Conservation (phyloP, 2,113 vertebrate genomes). For the Calyptommatus sinebrachiatus region DNA sequence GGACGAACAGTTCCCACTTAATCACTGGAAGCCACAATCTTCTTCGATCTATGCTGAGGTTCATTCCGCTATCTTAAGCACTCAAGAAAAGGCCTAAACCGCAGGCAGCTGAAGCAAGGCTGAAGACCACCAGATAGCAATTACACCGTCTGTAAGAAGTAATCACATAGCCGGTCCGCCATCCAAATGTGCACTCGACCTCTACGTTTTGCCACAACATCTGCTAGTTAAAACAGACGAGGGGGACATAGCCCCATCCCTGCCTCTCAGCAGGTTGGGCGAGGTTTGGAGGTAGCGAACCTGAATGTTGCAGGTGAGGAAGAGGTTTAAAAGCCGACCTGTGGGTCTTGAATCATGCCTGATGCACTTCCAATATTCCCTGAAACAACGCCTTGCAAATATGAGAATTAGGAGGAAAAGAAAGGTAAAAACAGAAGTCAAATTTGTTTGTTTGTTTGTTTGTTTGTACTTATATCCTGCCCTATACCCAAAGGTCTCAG, state of each 20-base stretch:
- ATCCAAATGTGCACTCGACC: neutral
- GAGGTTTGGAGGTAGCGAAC: too few species aligned
- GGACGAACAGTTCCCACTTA: neutral
- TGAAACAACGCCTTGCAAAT: too few species aligned
- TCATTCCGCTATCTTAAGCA: neutral
- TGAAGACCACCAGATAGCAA: neutral
- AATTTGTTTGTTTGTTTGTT: too few species aligned
- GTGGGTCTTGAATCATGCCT: too few species aligned
- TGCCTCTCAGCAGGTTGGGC: too few species aligned
- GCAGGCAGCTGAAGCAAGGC: neutral
- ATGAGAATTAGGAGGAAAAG: too few species aligned
- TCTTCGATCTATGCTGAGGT: neutral
- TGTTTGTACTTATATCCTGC: too few species aligned
- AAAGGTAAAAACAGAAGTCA: too few species aligned
- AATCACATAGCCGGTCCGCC: neutral
- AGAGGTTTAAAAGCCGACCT: too few species aligned
- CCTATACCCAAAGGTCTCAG: too few species aligned
- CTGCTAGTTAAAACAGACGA: rapidly evolving
- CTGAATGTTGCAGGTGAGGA: too few species aligned
- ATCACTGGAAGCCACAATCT: neutral
- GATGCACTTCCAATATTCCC: too few species aligned
- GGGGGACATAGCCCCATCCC: neutral
- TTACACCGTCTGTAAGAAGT: neutral
- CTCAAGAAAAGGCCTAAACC: neutral
- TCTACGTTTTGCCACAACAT: neutral